These are phyloP conservation scores for Enteromius mattozi DNA, from an alignment of 2,797 vertebrate species.

Conservation along the genomic window DNA sequence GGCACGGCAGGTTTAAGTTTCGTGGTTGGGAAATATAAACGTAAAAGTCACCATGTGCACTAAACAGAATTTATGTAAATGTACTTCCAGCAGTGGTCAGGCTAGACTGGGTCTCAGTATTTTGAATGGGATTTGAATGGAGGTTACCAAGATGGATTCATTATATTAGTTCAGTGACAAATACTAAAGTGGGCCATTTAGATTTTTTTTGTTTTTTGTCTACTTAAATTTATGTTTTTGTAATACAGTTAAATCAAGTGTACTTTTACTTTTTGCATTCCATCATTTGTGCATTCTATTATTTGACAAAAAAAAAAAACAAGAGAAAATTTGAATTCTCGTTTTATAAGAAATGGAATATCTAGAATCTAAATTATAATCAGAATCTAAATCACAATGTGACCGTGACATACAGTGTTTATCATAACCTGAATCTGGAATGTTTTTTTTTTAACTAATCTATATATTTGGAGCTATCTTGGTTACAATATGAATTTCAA, in stretches of 20 bases:
- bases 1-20: conserved; percentile 19
- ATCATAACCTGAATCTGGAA: not conserved
- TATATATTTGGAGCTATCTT: not conserved
- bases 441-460: not conserved
- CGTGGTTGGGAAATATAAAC: not conserved
- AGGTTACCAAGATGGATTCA: not conserved
- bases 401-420: not conserved
- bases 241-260: not conserved
- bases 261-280: no score
- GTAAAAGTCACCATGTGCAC: conserved; percentile 24
- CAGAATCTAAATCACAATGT: not conserved
- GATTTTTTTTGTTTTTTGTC: no score
- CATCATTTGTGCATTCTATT: not conserved
- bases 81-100: not conserved
- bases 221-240: not conserved
- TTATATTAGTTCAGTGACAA: not conserved
- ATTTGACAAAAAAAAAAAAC: not conserved
- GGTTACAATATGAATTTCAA: not conserved
- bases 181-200: not conserved
- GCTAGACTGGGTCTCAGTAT: not conserved
- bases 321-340: not conserved
- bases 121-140: not conserved
- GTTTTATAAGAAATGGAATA: not conserved
- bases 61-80: conserved; percentile 23
- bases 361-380: not conserved